Evolutionary conservation across 2,888 invertebrate species (phyloP).

Genomic region (Stenolophus ochropezus): DNA sequence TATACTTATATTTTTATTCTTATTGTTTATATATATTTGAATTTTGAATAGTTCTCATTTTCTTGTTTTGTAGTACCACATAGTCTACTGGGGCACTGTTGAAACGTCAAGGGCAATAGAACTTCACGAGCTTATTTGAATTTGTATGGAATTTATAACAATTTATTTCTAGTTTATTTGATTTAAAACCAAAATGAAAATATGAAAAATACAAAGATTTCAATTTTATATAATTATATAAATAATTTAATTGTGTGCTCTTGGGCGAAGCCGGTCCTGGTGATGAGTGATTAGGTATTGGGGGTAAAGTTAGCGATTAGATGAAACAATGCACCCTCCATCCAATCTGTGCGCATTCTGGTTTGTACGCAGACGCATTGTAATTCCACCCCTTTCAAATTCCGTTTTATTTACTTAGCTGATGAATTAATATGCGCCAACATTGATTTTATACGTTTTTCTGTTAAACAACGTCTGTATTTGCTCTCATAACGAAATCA

Average conservation of each 20-base stretch:
- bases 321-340: conserved; percentile 29
- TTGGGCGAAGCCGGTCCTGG: not conserved
- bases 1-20: too few species aligned
- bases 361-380: not conserved
- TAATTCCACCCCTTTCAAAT: conserved; percentile 37
- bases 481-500: not conserved
- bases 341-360: conserved; percentile 8
- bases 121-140: too few species aligned
- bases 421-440: conserved; percentile 31
- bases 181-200: too few species aligned
- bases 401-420: conserved; percentile 47
- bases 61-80: too few species aligned
- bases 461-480: conserved; percentile 6
- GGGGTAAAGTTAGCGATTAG: conserved; percentile 14
- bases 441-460: conserved; percentile 43
- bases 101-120: too few species aligned
- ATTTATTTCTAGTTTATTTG: too few species aligned
- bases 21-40: too few species aligned
- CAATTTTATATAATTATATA: too few species aligned
- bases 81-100: too few species aligned
- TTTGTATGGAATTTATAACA: too few species aligned
- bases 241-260: not conserved
- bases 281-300: not conserved
- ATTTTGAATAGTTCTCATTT: too few species aligned
- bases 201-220: too few species aligned